Conservation (phyloP, 2,113 vertebrate species). For the Hassar affinis region DNA sequence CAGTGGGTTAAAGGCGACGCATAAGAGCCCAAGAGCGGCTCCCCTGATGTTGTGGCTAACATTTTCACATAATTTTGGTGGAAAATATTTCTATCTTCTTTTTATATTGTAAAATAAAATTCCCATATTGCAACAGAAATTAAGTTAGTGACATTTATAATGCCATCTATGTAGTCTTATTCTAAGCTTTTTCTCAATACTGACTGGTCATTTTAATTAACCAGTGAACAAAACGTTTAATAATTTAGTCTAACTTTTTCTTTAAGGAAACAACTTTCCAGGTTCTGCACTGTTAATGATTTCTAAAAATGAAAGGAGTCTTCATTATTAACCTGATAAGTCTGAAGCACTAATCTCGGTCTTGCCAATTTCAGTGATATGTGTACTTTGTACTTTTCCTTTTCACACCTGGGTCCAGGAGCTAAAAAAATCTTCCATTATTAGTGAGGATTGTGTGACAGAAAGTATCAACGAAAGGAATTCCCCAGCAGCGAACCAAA, state of each 20-base stretch:
- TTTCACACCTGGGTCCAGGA: background rate
- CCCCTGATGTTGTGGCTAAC: too few relatives aligned
- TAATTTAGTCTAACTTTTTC: background rate
- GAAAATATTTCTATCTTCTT: background rate
- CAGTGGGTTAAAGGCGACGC: too few relatives aligned
- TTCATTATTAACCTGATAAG: conserved; percentile 1
- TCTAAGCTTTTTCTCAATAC: background rate
- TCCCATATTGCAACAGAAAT: background rate
- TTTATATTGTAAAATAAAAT: background rate
- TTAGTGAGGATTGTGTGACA: background rate
- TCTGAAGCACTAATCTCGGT: background rate
- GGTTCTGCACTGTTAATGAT: background rate
- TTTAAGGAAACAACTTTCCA: background rate
- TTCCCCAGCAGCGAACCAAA: background rate
- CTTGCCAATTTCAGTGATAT: background rate
- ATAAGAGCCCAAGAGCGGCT: too few relatives aligned
- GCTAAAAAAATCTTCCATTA: background rate
- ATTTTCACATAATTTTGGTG: background rate
- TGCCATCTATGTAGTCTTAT: background rate
- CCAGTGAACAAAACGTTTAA: background rate
- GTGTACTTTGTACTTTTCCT: background rate
- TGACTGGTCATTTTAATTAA: background rate
- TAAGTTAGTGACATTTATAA: background rate
- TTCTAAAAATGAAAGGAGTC: background rate
- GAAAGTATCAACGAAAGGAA: background rate